Conservation (phyloP, 2,113 vertebrate genomes). For the Halichoerus grypus region DNA sequence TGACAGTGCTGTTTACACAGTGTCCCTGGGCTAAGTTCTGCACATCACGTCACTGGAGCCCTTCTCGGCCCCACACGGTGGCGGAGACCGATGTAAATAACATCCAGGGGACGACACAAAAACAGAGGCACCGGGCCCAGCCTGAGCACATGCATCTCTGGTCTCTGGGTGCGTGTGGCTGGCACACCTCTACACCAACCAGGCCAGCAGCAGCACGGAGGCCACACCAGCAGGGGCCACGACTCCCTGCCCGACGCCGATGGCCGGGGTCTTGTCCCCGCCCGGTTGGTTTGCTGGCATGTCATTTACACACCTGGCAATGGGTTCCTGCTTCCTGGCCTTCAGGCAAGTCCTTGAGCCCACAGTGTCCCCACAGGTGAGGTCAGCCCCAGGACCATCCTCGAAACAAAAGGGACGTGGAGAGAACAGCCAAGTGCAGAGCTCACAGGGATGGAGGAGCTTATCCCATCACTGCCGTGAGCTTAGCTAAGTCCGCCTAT, state of each 20-base stretch:
- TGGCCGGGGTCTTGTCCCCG: accelerated
- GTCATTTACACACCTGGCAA: accelerated
- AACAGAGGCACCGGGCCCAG: background rate
- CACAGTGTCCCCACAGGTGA: accelerated
- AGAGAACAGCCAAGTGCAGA: accelerated
- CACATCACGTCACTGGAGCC: accelerated
- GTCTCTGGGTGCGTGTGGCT: too few relatives aligned
- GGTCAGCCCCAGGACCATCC: accelerated
- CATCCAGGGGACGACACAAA: accelerated
- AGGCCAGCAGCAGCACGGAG: accelerated
- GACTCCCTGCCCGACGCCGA: accelerated
- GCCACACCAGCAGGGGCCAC: accelerated
- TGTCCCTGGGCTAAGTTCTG: background rate
- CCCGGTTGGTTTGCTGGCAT: accelerated
- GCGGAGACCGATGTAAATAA: background rate
- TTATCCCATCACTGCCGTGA: accelerated
- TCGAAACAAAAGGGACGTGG: accelerated
- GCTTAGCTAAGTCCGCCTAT: accelerated
- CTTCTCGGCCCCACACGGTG: accelerated
- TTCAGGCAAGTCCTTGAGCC: background rate
- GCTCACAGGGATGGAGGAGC: accelerated
- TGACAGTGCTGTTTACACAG: accelerated
- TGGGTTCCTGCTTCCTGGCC: background rate
- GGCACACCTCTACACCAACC: accelerated
- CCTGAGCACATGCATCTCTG: accelerated